Conservation (phyloP, 2,797 vertebrate genomes). For the Lycodopsis pacificus region DNA sequence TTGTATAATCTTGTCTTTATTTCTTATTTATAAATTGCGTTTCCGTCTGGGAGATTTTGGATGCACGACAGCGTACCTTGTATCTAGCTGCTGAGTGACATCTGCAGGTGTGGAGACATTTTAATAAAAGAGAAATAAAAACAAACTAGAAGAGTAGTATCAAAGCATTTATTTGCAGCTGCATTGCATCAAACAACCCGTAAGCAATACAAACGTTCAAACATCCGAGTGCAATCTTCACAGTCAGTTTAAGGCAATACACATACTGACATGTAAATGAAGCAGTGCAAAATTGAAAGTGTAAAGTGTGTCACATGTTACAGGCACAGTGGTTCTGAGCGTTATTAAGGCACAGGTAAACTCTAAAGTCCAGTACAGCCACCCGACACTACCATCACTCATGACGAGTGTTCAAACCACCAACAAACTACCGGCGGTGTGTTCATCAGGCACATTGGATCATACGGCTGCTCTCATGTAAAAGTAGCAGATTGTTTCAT, state of each 20-base stretch:
- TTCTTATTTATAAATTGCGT: neutral
- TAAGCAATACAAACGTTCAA: constrained; percentile 19
- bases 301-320: constrained; percentile 25
- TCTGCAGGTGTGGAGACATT: neutral
- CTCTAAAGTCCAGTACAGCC: neutral
- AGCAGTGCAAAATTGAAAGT: constrained; percentile 58
- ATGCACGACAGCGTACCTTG: neutral
- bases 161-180: constrained; percentile 53
- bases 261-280: constrained; percentile 35
- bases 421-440: constrained; percentile 7
- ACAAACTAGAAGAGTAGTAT: constrained; percentile 1
- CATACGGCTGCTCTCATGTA: neutral
- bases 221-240: constrained; percentile 46
- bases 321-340: constrained; percentile 38
- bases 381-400: neutral
- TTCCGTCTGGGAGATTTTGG: neutral
- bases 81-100: neutral
- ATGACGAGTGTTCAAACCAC: neutral
- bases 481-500: neutral
- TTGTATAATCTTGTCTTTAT: neutral
- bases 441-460: constrained; percentile 27
- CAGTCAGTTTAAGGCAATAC: constrained; percentile 46
- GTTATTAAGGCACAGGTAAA: constrained; percentile 24
- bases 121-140: neutral
- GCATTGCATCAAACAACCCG: constrained; percentile 16